Evolutionary conservation across 2,888 invertebrate genomes (phyloP).

Genomic region (Mythimna ferrago): DNA sequence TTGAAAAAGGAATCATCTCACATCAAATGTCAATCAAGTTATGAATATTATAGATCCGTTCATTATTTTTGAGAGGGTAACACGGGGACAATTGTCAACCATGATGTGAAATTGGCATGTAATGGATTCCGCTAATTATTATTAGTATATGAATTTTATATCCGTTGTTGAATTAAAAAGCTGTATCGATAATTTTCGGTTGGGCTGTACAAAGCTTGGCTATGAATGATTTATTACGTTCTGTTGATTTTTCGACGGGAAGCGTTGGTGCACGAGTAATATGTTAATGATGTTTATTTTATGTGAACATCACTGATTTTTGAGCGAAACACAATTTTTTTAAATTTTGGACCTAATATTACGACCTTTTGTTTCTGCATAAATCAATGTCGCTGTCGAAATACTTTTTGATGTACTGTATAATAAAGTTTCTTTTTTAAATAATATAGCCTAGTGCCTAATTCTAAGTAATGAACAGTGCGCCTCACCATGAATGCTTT

Average conservation of each 20-base stretch:
- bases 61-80: slow-evolving; percentile 72
- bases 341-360: no score
- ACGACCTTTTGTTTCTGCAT: no score
- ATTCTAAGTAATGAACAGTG: no score
- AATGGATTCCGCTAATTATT: slow-evolving; percentile 82
- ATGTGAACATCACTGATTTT: slow-evolving; percentile 57
- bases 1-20: slow-evolving; percentile 69
- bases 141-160: slow-evolving; percentile 74
- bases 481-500: no score
- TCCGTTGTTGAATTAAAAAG: slow-evolving; percentile 64
- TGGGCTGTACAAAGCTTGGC: slow-evolving; percentile 76
- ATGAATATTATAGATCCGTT: slow-evolving; percentile 76
- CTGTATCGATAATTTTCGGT: slow-evolving; percentile 75
- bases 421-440: no score
- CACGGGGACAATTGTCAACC: slow-evolving; percentile 57
- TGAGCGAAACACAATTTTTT: neutral
- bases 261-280: slow-evolving; percentile 83
- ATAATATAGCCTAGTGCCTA: no score
- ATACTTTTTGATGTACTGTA: no score
- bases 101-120: slow-evolving; percentile 77
- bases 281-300: slow-evolving; percentile 76
- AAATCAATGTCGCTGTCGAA: no score
- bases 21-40: slow-evolving; percentile 83
- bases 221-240: slow-evolving; percentile 84
- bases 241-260: slow-evolving; percentile 84